Base-by-base conservation (phyloP, 2,888 invertebrate species). In the Sinotaia quadrata region DNA sequence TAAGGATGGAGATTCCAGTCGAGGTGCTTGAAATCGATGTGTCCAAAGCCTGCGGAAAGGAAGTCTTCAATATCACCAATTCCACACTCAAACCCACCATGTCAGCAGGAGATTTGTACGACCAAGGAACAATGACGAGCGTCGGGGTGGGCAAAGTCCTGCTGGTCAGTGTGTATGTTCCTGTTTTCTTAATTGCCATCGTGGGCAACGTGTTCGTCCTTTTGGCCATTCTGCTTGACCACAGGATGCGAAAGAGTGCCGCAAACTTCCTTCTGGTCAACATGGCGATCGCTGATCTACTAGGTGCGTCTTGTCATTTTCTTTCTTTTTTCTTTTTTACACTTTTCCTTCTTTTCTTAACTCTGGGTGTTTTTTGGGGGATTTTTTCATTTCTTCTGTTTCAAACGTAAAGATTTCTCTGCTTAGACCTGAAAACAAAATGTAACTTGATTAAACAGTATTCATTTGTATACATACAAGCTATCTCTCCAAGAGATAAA, bases 181-280 rank as follows among this genome's bases (percentile, higher is more conserved):
- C 78, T 1, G 75, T 85, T 15, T 83, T 85, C 59, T 62, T 83
- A 36, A 62, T 84, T 47, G 80, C 84, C 37, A 69, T 83, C 33
- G 51, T 81, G n/a, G 84, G 84, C 24, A 84, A 84, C 74, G 52
- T 78, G 24, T 44, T 84, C 61, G 81, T 85, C 21, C 65, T 85
- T 34, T 68, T 84, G 12, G 84, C 81, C 60, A 77, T 84, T 24
- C 69, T 81, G 34, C 67, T 81, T 34, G 80, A 81, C 71, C 72
- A 73, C 37, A 69, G 77, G 27, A 78, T 82, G 76, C 60, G 78
- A 33, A 80, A 75, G 60, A 82, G 75, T 47, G 78, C 81, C 10
- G 81, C 83, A 21, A 84, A 84, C 71, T 82, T 77, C 68, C 83
- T 84, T 63, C 78, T 84, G 29, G 80, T 84, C 57, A 84, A 84